phyloP scores from a whole-genome alignment of 2,888 invertebrate species.

The Mesorhabditis sp. region DNA sequence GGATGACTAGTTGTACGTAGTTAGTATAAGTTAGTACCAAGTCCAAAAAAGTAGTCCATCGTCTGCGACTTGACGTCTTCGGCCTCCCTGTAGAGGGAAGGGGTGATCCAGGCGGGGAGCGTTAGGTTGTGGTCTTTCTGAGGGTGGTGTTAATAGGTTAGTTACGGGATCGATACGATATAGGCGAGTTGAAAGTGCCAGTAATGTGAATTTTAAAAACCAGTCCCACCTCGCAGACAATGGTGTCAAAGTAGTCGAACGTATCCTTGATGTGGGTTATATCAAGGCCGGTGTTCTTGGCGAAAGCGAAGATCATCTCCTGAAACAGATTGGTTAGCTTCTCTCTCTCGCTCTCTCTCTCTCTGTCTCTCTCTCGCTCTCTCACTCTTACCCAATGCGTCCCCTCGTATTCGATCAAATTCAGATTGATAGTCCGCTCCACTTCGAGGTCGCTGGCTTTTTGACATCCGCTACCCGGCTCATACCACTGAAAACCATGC shows the following conservation, averaged over 20 bases:
- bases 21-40: background rate
- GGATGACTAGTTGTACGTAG: background rate
- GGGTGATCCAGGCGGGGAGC: slow-evolving; percentile 14
- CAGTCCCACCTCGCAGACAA: background rate
- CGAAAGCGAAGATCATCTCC: background rate
- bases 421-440: slow-evolving; percentile 4
- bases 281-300: background rate
- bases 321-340: background rate
- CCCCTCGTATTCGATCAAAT: background rate
- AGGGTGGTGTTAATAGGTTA: background rate
- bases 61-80: slow-evolving; percentile 10
- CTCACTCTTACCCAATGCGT: background rate
- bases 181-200: too few relatives aligned
- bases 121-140: slow-evolving; percentile 15
- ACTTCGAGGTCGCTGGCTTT: background rate
- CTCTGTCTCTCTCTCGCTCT: too few relatives aligned
- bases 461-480: background rate
- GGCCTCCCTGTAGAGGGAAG: slow-evolving; percentile 7
- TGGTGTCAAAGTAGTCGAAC: slow-evolving; percentile 1
- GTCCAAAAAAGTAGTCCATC: slow-evolving; percentile 11
- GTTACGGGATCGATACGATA: too few relatives aligned
- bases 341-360: too few relatives aligned
- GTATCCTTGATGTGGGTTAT: background rate
- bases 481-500: background rate
- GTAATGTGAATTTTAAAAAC: too few relatives aligned